A percentile compares a stretch with the other conserved stretches of the same genome.
These are phyloP conservation scores for Anser cygnoides DNA, from an alignment of 2,113 vertebrate species.

Conservation along the genomic window DNA sequence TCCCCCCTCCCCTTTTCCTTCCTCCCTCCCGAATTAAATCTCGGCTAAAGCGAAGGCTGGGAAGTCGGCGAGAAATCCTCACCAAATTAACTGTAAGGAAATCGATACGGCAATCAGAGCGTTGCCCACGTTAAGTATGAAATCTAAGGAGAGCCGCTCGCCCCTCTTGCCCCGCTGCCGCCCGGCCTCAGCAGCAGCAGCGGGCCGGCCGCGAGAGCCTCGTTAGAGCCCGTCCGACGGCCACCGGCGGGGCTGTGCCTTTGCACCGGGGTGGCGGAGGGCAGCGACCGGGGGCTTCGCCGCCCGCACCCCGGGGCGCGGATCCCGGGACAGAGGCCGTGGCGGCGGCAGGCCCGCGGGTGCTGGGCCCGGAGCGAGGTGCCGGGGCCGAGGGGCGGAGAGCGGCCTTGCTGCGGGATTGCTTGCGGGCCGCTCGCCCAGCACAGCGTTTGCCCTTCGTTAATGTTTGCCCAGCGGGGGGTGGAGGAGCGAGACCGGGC, in stretches of 20 bases:
- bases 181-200: background rate
- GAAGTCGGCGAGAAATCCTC: constrained; percentile 43
- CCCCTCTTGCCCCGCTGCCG: background rate
- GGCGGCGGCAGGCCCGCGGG: too few relatives aligned
- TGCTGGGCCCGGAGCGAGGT: too few relatives aligned
- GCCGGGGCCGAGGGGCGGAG: too few relatives aligned
- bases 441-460: constrained; percentile 83
- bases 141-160: constrained; percentile 4
- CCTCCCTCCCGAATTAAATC: background rate
- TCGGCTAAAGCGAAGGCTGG: background rate
- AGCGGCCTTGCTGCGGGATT: too few relatives aligned
- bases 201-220: too few relatives aligned
- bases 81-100: constrained; percentile 68
- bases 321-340: background rate
- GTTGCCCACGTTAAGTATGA: constrained; percentile 53
- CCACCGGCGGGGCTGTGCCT: too few relatives aligned
- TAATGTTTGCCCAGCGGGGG: constrained; percentile 85
- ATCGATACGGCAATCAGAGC: constrained; percentile 57
- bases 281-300: background rate
- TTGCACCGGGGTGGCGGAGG: background rate
- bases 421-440: constrained; percentile 37
- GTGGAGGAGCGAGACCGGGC: too few relatives aligned
- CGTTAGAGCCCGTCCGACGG: too few relatives aligned
- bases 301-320: background rate
- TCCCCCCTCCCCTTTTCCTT: background rate